Conservation (phyloP, 2,888 invertebrate genomes). For the Coremacera marginata region DNA sequence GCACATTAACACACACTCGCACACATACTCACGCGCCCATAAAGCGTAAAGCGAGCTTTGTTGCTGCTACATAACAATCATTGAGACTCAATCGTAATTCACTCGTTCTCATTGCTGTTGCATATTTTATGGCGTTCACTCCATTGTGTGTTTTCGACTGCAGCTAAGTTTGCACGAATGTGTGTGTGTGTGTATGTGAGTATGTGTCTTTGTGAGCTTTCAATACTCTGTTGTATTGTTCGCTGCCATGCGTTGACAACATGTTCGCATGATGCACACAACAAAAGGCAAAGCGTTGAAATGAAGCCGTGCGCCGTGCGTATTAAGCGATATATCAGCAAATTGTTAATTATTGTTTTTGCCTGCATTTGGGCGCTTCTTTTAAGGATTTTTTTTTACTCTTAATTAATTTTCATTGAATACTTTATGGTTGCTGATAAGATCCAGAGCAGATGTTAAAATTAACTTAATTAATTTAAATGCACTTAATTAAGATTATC, state of each 20-base stretch:
- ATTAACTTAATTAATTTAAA: constrained; percentile 9
- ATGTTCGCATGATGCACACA: background rate
- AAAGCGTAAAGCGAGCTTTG: background rate
- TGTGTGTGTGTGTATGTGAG: constrained; percentile 4
- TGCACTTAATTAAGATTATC: background rate
- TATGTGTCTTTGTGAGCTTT: constrained; percentile 15
- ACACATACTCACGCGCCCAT: background rate
- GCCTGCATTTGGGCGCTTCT: constrained; percentile 8
- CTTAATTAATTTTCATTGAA: constrained; percentile 23
- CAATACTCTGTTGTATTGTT: constrained; percentile 12
- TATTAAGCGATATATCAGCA: constrained; percentile 24
- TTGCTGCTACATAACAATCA: constrained; percentile 20
- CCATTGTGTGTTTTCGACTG: background rate
- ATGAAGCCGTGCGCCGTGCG: background rate
- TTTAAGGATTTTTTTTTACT: background rate
- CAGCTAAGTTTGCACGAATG: constrained; percentile 4
- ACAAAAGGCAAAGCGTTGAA: background rate
- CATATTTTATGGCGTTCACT: constrained; percentile 1
- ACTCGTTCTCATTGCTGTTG: background rate
- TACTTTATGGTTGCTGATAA: constrained; percentile 14
- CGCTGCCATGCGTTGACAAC: constrained; percentile 6
- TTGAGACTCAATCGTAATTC: constrained; percentile 29
- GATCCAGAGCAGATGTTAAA: background rate
- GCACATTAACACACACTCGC: background rate
- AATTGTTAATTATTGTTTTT: constrained; percentile 23